Conservation (phyloP, 37 sponge, comb jelly and placozoan species). For the Amphimedon queenslandica region DNA sequence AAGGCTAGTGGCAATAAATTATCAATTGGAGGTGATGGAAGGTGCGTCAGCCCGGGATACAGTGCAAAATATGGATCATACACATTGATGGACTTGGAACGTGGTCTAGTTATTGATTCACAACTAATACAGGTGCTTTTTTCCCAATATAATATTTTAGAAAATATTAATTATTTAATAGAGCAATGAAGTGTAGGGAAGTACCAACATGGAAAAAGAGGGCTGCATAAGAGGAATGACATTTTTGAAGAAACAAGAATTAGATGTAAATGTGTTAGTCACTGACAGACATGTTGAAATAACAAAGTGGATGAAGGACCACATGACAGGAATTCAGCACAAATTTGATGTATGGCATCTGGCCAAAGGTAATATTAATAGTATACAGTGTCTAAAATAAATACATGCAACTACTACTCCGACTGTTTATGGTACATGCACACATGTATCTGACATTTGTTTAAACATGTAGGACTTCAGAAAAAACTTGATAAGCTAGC, state of each 20-base stretch:
- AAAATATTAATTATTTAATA: too few species aligned
- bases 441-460: neutral
- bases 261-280: constrained; percentile 3
- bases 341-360: constrained; percentile 36
- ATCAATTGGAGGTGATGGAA: too few species aligned
- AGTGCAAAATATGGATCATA: too few species aligned
- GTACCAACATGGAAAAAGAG: constrained; percentile 39
- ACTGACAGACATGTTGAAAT: constrained; percentile 33
- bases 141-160: too few species aligned
- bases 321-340: constrained; percentile 1
- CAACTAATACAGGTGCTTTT: constrained; percentile 37
- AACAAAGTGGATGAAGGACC: constrained; percentile 17
- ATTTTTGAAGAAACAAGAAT: constrained; percentile 1
- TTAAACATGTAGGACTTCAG: neutral
- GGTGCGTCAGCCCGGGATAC: too few species aligned
- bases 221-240: constrained; percentile 7
- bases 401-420: too few species aligned
- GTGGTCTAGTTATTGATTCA: constrained; percentile 13
- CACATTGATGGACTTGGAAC: too few species aligned
- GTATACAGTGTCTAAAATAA: too few species aligned
- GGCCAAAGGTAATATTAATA: constrained; percentile 36
- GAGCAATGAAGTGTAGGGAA: constrained; percentile 41
- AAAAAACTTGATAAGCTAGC: constrained; percentile 26
- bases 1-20: too few species aligned
- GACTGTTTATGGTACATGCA: too few species aligned